These are phyloP conservation scores for Crax fasciolata DNA, from an alignment of 2,797 vertebrate species.

Conservation along the genomic window DNA sequence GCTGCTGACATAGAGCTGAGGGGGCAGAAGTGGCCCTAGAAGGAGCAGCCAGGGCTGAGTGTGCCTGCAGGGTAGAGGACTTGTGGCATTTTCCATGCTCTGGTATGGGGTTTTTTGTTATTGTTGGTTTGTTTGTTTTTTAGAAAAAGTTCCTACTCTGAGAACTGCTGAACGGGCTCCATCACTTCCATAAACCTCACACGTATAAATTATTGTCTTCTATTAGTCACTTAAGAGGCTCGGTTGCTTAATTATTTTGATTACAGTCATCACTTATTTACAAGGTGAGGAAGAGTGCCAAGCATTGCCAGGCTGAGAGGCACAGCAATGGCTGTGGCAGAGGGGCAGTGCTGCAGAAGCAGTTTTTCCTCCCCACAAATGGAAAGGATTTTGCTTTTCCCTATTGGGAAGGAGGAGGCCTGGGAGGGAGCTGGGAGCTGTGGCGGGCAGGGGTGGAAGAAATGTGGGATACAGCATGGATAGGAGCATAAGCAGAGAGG, in stretches of 20 bases:
- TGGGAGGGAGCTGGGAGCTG: background rate
- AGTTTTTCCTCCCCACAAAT: background rate
- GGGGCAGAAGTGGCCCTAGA: background rate
- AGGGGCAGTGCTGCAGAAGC: conserved; percentile 5
- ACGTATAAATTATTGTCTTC: conserved; percentile 1
- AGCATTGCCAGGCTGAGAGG: conserved; percentile 58
- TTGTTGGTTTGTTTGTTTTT: background rate
- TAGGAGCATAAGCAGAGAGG: background rate
- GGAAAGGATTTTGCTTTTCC: background rate
- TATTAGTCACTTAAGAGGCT: conserved; percentile 59
- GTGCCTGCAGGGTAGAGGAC: too few species aligned
- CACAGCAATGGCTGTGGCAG: background rate
- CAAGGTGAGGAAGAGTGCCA: conserved; percentile 58
- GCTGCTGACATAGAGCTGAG: background rate
- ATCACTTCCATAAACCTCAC: conserved; percentile 50
- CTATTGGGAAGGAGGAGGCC: background rate
- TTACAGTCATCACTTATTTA: conserved; percentile 75
- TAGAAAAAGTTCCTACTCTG: background rate
- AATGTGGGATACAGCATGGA: background rate
- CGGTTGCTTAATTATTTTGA: conserved; percentile 76
- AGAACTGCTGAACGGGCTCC: conserved; percentile 29
- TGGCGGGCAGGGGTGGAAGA: background rate
- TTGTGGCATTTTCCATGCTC: background rate
- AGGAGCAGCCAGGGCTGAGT: background rate
- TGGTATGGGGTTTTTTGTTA: background rate